Percentiles rank a stretch among this genome's conserved stretches.
phyloP scores from a whole-genome alignment of 2,888 invertebrate genomes.

The Phania funesta region DNA sequence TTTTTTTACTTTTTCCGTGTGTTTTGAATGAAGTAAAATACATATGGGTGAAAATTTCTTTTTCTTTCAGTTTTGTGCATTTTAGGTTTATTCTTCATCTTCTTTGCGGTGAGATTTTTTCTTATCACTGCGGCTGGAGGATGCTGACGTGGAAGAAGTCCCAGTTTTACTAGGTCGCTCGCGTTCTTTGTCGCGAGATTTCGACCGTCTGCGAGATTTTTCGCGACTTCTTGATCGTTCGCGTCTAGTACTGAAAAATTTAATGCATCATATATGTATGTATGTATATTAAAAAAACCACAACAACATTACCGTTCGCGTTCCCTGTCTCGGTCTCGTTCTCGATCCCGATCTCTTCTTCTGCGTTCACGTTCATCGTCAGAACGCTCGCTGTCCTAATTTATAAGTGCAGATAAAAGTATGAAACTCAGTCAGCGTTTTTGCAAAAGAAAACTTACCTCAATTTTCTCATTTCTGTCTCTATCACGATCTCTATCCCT shows the following conservation, averaged over 20 bases:
- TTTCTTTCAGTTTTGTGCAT: background rate
- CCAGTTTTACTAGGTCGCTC: slow-evolving; percentile 77
- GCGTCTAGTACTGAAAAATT: slow-evolving; percentile 72
- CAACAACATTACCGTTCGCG: slow-evolving; percentile 73
- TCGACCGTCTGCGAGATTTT: slow-evolving; percentile 85
- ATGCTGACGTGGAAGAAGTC: slow-evolving; percentile 61
- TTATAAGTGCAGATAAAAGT: background rate
- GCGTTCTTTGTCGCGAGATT: slow-evolving; percentile 83
- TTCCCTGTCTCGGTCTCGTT: slow-evolving; percentile 75
- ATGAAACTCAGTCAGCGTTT: background rate
- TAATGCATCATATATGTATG: background rate
- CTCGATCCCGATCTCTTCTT: slow-evolving; percentile 73
- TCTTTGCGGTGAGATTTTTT: slow-evolving; percentile 87
- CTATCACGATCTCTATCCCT: slow-evolving; percentile 79
- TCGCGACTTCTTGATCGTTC: slow-evolving; percentile 85
- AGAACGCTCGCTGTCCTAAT: slow-evolving; percentile 70
- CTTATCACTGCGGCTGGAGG: slow-evolving; percentile 81
- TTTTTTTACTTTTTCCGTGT: background rate
- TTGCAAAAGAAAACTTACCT: slow-evolving; percentile 55
- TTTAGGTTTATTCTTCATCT: slow-evolving; percentile 83
- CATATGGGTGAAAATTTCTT: background rate
- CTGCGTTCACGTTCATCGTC: slow-evolving; percentile 75
- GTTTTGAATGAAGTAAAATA: background rate
- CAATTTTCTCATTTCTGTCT: slow-evolving; percentile 64
- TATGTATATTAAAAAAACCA: background rate